These are phyloP conservation scores for Andrena praecox DNA, from an alignment of 2,888 invertebrate genomes.

Conservation along the genomic window DNA sequence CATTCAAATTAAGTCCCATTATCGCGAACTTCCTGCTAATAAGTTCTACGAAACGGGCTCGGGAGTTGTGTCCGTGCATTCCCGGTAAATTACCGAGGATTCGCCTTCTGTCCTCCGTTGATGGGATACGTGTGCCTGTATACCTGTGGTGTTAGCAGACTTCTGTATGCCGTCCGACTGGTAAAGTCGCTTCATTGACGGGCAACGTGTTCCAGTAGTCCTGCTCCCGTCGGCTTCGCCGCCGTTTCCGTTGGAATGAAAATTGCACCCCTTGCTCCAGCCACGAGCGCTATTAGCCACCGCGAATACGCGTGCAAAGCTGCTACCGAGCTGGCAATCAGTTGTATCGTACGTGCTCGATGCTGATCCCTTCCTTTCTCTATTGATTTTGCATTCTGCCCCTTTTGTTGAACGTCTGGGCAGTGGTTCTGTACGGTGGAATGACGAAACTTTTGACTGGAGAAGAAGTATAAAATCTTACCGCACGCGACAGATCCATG, in stretches of 20 bases:
- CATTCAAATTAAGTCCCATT: slow-evolving; percentile 45
- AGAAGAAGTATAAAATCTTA: too few relatives aligned
- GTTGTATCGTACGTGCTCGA: slow-evolving; percentile 9
- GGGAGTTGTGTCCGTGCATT: slow-evolving; percentile 16
- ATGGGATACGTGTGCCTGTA: neutral
- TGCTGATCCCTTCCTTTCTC: slow-evolving; percentile 4
- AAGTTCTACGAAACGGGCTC: slow-evolving; percentile 32
- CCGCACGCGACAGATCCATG: too few relatives aligned
- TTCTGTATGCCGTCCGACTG: slow-evolving; percentile 10
- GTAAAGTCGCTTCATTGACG: slow-evolving; percentile 47
- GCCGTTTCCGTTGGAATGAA: slow-evolving; percentile 73
- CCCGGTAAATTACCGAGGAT: slow-evolving; percentile 36
- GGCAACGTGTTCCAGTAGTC: slow-evolving; percentile 48
- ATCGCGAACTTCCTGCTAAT: slow-evolving; percentile 26
- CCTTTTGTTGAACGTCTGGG: too few relatives aligned
- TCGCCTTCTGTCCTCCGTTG: slow-evolving; percentile 21
- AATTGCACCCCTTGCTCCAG: slow-evolving; percentile 63
- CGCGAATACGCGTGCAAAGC: slow-evolving; percentile 34
- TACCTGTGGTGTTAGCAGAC: neutral
- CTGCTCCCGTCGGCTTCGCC: slow-evolving; percentile 57
- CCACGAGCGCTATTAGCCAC: slow-evolving; percentile 64
- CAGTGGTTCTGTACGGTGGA: neutral
- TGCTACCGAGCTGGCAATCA: slow-evolving; percentile 39
- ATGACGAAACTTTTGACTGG: too few relatives aligned
- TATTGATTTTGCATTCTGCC: neutral